phyloP scores from a whole-genome alignment of 2,888 invertebrate genomes.

The Heliconius sara region DNA sequence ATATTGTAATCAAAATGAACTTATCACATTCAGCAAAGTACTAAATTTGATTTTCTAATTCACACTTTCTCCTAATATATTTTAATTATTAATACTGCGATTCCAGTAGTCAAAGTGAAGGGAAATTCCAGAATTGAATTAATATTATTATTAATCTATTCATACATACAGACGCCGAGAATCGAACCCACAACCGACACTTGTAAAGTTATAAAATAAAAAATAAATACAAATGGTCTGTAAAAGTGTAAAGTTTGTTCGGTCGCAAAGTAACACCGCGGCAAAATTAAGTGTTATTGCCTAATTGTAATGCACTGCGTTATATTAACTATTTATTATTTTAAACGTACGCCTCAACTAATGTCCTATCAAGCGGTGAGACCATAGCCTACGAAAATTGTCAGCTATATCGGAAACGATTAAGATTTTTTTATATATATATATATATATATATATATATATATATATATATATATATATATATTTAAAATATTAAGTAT shows the following conservation, averaged over 20 bases:
- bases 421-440: too few species aligned
- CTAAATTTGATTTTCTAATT: too few species aligned
- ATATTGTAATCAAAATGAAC: neutral
- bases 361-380: conserved; percentile 36
- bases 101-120: neutral
- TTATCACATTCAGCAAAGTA: neutral
- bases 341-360: conserved; percentile 40
- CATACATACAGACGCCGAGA: neutral
- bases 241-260: neutral
- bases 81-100: neutral
- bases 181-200: neutral
- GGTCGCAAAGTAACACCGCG: conserved; percentile 15
- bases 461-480: too few species aligned
- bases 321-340: conserved; percentile 42
- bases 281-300: conserved; percentile 14
- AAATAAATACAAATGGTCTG: too few species aligned
- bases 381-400: conserved; percentile 3
- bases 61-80: neutral
- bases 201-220: too few species aligned
- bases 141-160: neutral
- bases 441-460: too few species aligned
- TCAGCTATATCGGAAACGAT: neutral
- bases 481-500: too few species aligned
- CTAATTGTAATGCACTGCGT: conserved; percentile 40
- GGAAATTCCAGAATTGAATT: neutral